These are phyloP conservation scores for Oncorhynchus masou DNA, from an alignment of 2,113 vertebrate genomes.

Conservation along the genomic window DNA sequence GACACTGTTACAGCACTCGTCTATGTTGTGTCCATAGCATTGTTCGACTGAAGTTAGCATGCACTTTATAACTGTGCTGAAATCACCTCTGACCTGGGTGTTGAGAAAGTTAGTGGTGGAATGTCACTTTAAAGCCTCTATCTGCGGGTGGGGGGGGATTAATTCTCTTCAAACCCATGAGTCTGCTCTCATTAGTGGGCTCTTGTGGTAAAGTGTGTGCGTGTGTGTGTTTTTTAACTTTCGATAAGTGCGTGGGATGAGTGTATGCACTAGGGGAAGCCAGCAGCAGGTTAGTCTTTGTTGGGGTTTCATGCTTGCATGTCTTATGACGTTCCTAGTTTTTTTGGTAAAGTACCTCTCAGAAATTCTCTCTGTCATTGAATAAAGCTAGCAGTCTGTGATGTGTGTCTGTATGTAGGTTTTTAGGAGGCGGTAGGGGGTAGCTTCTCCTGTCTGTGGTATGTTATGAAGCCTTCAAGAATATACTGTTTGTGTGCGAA, in stretches of 20 bases:
- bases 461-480: too few relatives aligned
- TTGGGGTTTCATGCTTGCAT: conserved; percentile 26
- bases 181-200: conserved; percentile 33
- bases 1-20: too few relatives aligned
- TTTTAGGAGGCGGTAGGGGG: not conserved
- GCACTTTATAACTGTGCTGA: too few relatives aligned
- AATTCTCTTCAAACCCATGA: conserved; percentile 27
- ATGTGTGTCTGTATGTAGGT: not conserved
- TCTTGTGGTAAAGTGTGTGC: not conserved
- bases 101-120: too few relatives aligned
- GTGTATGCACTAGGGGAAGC: conserved; percentile 5
- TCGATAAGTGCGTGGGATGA: not conserved
- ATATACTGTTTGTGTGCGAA: not conserved
- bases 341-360: conserved; percentile 54
- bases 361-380: conserved; percentile 4
- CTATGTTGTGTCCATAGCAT: too few relatives aligned
- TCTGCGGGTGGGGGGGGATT: conserved; percentile 2
- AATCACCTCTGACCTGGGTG: too few relatives aligned
- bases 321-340: conserved; percentile 37
- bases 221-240: not conserved
- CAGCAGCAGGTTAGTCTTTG: conserved; percentile 18
- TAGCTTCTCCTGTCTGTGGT: too few relatives aligned
- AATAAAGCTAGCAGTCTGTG: not conserved
- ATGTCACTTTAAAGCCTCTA: too few relatives aligned
- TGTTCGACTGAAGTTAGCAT: too few relatives aligned